phyloP scores from a whole-genome alignment of 2,113 vertebrate genomes.

The Sisor rabdophorus region DNA sequence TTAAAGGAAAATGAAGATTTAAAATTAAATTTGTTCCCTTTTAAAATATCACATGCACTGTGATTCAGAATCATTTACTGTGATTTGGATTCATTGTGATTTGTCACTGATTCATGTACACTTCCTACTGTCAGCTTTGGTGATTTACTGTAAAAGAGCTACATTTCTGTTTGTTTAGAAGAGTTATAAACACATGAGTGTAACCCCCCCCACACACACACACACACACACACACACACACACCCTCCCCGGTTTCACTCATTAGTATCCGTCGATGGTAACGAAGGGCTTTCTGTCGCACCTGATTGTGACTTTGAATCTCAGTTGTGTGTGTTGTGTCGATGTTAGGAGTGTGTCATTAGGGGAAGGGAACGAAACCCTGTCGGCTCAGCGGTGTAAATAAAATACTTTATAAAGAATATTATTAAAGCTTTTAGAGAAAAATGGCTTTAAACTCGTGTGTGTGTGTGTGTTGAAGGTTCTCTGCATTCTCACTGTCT shows the following conservation, averaged over 20 bases:
- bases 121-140: too few relatives aligned
- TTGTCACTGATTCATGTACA: too few relatives aligned
- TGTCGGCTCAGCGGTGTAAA: neutral
- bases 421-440: conserved; percentile 11
- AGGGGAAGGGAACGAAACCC: conserved; percentile 39
- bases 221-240: too few relatives aligned
- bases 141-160: neutral
- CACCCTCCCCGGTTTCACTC: too few relatives aligned
- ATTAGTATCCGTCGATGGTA: neutral
- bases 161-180: neutral
- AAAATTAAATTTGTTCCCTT: too few relatives aligned
- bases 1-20: too few relatives aligned
- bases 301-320: neutral
- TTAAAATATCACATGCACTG: too few relatives aligned
- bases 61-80: neutral
- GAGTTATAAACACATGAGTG: neutral
- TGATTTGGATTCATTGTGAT: neutral
- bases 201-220: too few relatives aligned
- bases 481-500: too few relatives aligned
- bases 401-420: neutral
- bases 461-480: too few relatives aligned
- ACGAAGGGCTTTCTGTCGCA: conserved; percentile 16
- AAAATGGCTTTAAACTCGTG: neutral
- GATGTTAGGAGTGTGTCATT: conserved; percentile 31
- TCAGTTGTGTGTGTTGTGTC: conserved; percentile 39